Evolutionary conservation across 2,888 invertebrate genomes (phyloP), one percentile per base, ranked within the genome.

Genomic region (Hirtodrosophila trivittata): DNA sequence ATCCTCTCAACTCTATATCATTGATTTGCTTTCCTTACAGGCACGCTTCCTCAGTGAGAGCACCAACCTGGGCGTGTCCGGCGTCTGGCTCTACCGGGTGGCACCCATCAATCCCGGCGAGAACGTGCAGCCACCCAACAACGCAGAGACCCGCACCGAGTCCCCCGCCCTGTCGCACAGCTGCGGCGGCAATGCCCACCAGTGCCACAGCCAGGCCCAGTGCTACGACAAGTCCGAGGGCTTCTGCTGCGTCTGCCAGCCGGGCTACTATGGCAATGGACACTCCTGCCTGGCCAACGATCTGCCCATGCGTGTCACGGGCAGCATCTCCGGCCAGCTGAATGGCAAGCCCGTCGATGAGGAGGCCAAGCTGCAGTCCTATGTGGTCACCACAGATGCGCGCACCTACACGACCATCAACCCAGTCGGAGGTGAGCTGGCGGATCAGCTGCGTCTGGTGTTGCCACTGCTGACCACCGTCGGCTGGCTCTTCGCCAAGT

Each of bases 401-500:
- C 92, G 97, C 72, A 94, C 95, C 1, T 98, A 98, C 89, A 97
- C 97, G 0, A 98, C 98, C 0, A 92, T 99, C 32, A 97, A 97
- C 10, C 94, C 95, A 63, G 93, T 97, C 3, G 95, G 95, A 0
- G 91, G 92, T 3, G 91, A 93, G 10, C 92, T 97, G 26, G 98
- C 97, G 1, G 93, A 93, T 39, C 95, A 95, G 83, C 92, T 98
- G 77, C 96, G 97, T 89, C 92, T 96, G n/a, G 92, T 98, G 1
- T 94, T 95, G 78, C 93, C 96, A 3, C 91, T 99, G 18, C 97
- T 97, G 0, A 94, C 95, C 13, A 75, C 96, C 0, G 94, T 98
- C 54, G 98, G 97, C 6, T 99, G 98, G 97, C 91, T 99, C 0
- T 99, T 99, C 89, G 98, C 98, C 4, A 95, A 95, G 85, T 94